These are phyloP conservation scores for Vireo altiloquus DNA, from an alignment of 2,113 vertebrate species.

Conservation along the genomic window DNA sequence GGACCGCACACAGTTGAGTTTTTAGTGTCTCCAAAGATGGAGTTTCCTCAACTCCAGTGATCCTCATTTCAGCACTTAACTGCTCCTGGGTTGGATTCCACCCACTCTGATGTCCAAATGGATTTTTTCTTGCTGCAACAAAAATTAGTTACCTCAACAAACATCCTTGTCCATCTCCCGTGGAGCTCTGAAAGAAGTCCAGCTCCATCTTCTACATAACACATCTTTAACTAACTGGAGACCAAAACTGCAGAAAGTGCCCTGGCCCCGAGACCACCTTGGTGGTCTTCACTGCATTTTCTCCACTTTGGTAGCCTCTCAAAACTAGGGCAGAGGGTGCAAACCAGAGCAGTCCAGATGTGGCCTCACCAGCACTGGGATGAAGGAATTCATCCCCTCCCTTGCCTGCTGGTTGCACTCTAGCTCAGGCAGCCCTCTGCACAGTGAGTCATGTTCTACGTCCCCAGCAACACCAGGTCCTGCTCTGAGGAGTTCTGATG, in stretches of 20 bases:
- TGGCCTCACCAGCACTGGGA: neutral
- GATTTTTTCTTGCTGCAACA: neutral
- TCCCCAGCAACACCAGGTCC: neutral
- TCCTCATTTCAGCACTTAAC: neutral
- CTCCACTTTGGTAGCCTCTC: neutral
- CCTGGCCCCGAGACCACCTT: neutral
- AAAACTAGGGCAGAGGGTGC: neutral
- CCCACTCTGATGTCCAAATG: neutral
- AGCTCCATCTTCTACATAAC: neutral
- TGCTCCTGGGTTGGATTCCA: accelerated
- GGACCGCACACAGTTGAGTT: neutral
- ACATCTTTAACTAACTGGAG: neutral
- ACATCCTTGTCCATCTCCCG: neutral
- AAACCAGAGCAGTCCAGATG: neutral
- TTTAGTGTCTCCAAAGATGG: neutral
- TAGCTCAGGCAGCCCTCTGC: neutral
- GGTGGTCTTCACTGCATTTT: neutral
- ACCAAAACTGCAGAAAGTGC: neutral
- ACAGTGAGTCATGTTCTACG: accelerated
- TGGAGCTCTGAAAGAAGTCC: neutral
- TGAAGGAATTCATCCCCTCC: neutral
- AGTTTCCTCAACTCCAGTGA: neutral
- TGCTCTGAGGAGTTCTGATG: neutral
- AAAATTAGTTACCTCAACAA: neutral
- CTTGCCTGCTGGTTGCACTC: neutral